phyloP scores from a whole-genome alignment of 1,140 invertebrate species.

The Microplitis demolitor region DNA sequence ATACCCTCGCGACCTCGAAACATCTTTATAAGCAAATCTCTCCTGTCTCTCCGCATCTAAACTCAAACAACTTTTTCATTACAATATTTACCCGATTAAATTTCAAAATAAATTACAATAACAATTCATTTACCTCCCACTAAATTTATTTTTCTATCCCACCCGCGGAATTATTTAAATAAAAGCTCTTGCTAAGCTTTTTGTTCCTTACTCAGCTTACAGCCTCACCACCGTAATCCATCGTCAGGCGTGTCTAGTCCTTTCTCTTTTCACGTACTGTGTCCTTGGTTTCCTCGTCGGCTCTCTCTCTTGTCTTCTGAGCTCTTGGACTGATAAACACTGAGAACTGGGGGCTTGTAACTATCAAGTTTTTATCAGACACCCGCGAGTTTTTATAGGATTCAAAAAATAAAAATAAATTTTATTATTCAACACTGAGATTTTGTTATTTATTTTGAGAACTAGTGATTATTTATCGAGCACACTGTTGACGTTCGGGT shows the following conservation, averaged over 20 bases:
- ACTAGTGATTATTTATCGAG: background rate
- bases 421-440: too few relatives aligned
- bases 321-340: too few relatives aligned
- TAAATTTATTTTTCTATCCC: background rate
- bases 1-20: constrained; percentile 20
- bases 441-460: background rate
- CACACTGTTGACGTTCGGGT: too few relatives aligned
- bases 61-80: too few relatives aligned
- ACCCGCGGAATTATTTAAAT: background rate
- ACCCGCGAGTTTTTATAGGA: too few relatives aligned
- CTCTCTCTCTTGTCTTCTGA: too few relatives aligned
- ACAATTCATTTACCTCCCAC: too few relatives aligned
- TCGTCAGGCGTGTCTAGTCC: constrained; percentile 16
- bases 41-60: background rate
- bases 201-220: background rate
- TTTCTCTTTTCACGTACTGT: background rate
- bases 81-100: too few relatives aligned
- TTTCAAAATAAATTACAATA: too few relatives aligned
- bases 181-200: background rate
- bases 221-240: constrained; percentile 1
- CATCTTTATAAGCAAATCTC: background rate
- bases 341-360: too few relatives aligned
- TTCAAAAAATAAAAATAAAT: too few relatives aligned
- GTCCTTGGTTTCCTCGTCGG: background rate
- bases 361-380: too few relatives aligned